Base-by-base conservation (phyloP, 1,140 invertebrate species). In the Batillaria attramentaria region DNA sequence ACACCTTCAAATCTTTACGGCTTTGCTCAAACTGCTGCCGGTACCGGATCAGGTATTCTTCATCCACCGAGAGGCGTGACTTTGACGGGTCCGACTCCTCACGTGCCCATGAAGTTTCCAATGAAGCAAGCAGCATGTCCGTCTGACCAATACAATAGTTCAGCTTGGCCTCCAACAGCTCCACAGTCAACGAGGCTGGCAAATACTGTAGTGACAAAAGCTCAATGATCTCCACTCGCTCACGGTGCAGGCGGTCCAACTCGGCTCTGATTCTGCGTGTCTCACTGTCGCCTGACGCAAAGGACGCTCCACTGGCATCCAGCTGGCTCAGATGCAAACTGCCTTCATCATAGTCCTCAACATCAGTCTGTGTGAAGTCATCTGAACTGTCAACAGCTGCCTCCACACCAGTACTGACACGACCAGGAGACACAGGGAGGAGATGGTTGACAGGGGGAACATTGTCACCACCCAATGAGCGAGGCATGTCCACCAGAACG, bases 111-210 rank as follows among this genome's bases (percentile, higher is more conserved):
- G 79, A 78, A 24, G 88, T 87, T 24, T 89, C 89, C 28, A 90
- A 68, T 1, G 86, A 82, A 24, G 86, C 79, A 24, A 90, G 83
- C 13, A 90, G 75, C 2, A 84, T 76, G 78, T 90, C 89, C 16
- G 89, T 89, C 79, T 90, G 89, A 13, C 88, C 89, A 77, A 90
- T 86, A 66, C 86, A 85, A 78, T 90, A 89, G 77, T 90, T 89
- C 4, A 90, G 79, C 60, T 90, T 89, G 8, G 84, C 85, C 77
- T 90, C 89, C 13, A 88, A 77, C 20, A 89, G 75, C 77, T 90
- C 88, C 39, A 89, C 82, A 68, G 87, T 89, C 24, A 90, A 76
- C 78, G 87, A 88, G 10, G 87, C 83, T 18, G 89, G 89, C 31
- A 90, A 77, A 72, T 89, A 86, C 68, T 89, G 84, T 66, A 88